phyloP scores from a whole-genome alignment of 2,888 invertebrate genomes.

The Erpobdella octoculata region DNA sequence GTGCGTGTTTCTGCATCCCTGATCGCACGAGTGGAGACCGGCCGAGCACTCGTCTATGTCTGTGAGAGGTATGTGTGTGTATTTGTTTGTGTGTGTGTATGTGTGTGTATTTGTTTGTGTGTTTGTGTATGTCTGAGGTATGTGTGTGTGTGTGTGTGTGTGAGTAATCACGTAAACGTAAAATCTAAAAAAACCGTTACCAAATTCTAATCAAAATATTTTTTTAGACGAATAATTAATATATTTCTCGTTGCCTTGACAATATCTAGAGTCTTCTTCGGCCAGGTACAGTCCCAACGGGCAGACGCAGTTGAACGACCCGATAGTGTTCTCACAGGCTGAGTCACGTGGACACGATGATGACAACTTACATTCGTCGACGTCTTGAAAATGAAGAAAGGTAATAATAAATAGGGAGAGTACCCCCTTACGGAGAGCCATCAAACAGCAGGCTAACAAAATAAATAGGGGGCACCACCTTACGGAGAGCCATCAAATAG shows the following conservation, averaged over 20 bases:
- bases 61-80: no score
- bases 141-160: no score
- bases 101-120: no score
- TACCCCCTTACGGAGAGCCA: not conserved
- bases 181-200: no score
- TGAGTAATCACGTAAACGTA: no score
- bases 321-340: not conserved
- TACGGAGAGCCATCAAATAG: not conserved
- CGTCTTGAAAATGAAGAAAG: not conserved
- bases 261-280: not conserved
- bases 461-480: not conserved
- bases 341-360: not conserved
- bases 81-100: no score
- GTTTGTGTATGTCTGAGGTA: no score
- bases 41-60: slow-evolving; percentile 5
- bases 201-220: no score
- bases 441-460: not conserved
- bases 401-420: no score
- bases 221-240: no score
- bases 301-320: slow-evolving; percentile 11
- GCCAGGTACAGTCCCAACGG: not conserved
- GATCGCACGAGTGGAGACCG: slow-evolving; percentile 9
- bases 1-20: not conserved
- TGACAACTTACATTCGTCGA: slow-evolving; percentile 1
- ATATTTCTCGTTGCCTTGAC: not conserved